Percentiles rank a stretch among this genome's conserved stretches.
These are phyloP conservation scores for Onychostruthus taczanowskii DNA, from an alignment of 2,113 vertebrate species.

Conservation along the genomic window DNA sequence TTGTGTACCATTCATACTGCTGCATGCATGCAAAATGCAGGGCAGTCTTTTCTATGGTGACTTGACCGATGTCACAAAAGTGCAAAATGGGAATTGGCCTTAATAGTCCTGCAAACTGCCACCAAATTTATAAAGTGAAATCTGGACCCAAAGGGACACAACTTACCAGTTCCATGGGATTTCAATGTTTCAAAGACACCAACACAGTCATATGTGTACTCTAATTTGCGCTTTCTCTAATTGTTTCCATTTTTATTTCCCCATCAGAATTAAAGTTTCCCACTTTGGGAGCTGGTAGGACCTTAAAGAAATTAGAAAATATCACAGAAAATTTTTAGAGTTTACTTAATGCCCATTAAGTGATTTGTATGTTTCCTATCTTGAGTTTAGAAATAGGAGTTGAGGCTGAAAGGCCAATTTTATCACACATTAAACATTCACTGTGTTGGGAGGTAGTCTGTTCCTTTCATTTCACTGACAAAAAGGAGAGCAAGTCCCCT, in stretches of 20 bases:
- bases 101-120: background rate
- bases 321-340: background rate
- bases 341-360: background rate
- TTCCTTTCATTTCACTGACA: background rate
- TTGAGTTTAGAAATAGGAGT: background rate
- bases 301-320: background rate
- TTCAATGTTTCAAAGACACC: background rate
- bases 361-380: background rate
- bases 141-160: background rate
- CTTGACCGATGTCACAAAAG: background rate
- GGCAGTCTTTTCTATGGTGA: background rate
- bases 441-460: background rate
- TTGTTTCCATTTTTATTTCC: background rate
- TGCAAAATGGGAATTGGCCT: background rate
- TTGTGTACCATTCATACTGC: background rate
- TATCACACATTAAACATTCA: background rate
- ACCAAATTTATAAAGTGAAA: background rate
- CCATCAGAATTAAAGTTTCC: background rate
- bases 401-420: background rate
- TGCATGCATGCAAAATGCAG: background rate
- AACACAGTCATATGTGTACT: background rate
- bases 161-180: background rate
- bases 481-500: background rate
- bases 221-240: background rate
- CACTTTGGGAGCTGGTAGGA: background rate